Evolutionary conservation across 2,113 vertebrate species (phyloP).

Genomic region (Ageneiosus marmoratus): DNA sequence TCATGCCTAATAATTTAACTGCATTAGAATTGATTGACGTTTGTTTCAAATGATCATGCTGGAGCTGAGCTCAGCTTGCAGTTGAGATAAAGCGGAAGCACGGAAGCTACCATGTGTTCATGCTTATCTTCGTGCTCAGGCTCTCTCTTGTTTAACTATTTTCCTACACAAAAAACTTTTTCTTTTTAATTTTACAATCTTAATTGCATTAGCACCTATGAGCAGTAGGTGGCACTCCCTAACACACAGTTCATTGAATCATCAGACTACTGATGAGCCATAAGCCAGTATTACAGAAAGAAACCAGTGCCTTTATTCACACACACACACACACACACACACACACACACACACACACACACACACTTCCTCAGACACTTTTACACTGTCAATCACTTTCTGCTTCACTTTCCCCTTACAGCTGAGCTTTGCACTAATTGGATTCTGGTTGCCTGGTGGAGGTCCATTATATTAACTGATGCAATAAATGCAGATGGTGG

Average conservation of each 20-base stretch:
- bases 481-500: slow-evolving; percentile 8
- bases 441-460: background rate
- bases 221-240: slow-evolving; percentile 12
- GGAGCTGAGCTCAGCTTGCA: background rate
- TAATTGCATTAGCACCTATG: background rate
- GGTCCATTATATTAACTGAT: slow-evolving; percentile 4
- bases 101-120: background rate
- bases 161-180: background rate
- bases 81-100: background rate
- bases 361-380: too few relatives aligned
- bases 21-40: background rate
- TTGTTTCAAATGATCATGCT: background rate
- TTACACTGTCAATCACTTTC: slow-evolving; percentile 7
- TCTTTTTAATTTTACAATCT: background rate
- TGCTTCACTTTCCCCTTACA: slow-evolving; percentile 11
- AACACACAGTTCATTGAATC: background rate
- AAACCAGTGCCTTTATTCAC: background rate
- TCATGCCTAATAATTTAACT: background rate
- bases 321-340: background rate
- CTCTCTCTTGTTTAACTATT: background rate
- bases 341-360: background rate
- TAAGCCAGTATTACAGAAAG: background rate
- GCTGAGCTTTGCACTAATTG: slow-evolving; percentile 8
- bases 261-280: background rate
- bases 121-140: background rate